Evolutionary conservation across 2,888 invertebrate species (phyloP), one percentile per base, ranked within the genome.

Genomic region (Plagodis dolabraria): DNA sequence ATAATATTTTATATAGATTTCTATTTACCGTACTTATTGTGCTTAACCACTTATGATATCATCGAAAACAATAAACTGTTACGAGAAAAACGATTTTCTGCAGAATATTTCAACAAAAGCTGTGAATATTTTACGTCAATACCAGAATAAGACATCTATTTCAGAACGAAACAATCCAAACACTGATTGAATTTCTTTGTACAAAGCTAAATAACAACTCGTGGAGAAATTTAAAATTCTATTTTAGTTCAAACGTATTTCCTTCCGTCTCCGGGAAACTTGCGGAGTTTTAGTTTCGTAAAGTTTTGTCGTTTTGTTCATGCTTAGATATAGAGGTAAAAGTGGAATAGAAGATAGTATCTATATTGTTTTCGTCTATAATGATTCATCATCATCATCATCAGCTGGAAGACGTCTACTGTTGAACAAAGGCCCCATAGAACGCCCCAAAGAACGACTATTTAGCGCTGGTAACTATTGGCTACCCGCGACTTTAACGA

Each of bases 191-290:
- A 68, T 67, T 64, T 61, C 50, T 56, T 57, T 67, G 49, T 35
- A 48, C 51, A 35, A 63, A 65, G 63, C 54, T 65, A 69, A 60
- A 65, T 62, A 64, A 63, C 10, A 47, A 53, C 46, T 57, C 48
- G 7, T 52, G 53, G 47, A 40, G 49, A 64, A 65, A 64, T 69
- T 63, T 50, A 60, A 69, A 69, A 68, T 66, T 67, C 60, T 60
- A 65, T 71, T 71, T 59, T 57, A 55, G 56, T 63, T 54, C 52
- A 40, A 58, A 59, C 59, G 66, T 64, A 64, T 67, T 67, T 67
- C 57, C 56, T 47, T 43, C 38, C 56, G 57, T 65, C 62, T 67
- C 52, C 56, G 43, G 47, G 40, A 47, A 42, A 38, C 35, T 36
- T 54, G 40, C 7, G 45, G 57, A 66, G 63, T 65, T 67, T 64